Evolutionary conservation across 2,113 vertebrate species (phyloP).

Genomic region (Dromiciops gliroides): DNA sequence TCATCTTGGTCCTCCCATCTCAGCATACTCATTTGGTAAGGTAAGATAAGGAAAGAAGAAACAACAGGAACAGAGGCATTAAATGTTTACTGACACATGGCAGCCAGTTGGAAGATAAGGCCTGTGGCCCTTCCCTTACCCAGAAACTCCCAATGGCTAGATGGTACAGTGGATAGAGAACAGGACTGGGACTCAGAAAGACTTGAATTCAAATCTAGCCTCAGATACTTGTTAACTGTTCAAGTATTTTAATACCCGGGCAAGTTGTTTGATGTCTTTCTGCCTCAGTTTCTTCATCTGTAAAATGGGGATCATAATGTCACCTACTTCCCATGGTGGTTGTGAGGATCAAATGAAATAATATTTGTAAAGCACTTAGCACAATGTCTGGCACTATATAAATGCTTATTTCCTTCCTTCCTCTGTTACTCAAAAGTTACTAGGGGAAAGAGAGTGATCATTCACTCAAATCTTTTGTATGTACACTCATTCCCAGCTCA

Average conservation of each 20-base stretch:
- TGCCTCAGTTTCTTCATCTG: neutral
- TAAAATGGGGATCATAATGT: neutral
- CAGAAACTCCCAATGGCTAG: neutral
- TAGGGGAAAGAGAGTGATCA: neutral
- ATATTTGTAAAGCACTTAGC: neutral
- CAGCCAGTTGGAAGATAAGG: neutral
- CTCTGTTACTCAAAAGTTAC: neutral
- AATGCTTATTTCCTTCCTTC: neutral
- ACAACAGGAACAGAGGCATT: neutral
- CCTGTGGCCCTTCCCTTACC: neutral
- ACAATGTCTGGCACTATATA: neutral
- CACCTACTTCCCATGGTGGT: neutral
- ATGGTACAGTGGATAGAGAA: neutral
- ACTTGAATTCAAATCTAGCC: neutral
- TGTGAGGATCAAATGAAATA: neutral
- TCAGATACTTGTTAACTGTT: neutral
- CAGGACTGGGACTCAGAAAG: neutral
- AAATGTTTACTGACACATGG: neutral
- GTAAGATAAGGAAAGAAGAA: neutral
- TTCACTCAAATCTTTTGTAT: neutral
- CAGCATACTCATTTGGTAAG: neutral
- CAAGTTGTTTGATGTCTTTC: neutral
- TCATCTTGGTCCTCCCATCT: neutral
- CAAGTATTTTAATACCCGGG: neutral
- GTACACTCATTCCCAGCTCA: neutral